Conservation (phyloP, 2,888 invertebrate genomes). For the Orthosia gothica region DNA sequence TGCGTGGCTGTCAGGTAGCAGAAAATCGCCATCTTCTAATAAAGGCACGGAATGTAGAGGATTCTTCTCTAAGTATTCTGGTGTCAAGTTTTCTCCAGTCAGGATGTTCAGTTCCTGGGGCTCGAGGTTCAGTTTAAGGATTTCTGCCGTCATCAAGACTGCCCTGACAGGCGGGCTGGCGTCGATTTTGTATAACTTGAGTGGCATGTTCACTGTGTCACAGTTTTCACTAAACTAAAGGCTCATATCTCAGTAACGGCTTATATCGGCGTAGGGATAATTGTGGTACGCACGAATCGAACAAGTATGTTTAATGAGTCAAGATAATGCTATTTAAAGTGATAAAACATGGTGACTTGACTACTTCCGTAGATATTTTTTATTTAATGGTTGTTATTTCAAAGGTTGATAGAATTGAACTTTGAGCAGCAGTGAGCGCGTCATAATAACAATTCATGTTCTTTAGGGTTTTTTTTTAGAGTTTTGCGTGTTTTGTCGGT, state of each 20-base stretch:
- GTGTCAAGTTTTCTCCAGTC: conserved; percentile 63
- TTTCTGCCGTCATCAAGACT: conserved; percentile 71
- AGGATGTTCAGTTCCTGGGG: conserved; percentile 64
- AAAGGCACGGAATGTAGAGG: conserved; percentile 75
- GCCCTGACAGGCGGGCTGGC: conserved; percentile 74
- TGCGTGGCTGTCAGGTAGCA: conserved; percentile 76
- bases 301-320: background rate
- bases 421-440: background rate
- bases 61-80: conserved; percentile 75
- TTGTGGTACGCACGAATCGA: background rate
- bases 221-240: conserved; percentile 5
- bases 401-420: background rate
- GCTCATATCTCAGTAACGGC: background rate
- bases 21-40: conserved; percentile 77
- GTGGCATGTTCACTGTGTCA: conserved; percentile 66
- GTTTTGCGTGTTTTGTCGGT: background rate
- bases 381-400: background rate
- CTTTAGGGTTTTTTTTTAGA: too few species aligned
- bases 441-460: background rate
- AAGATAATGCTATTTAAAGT: background rate
- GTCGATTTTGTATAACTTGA: conserved; percentile 70
- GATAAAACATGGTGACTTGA: background rate
- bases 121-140: conserved; percentile 71
- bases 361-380: background rate
- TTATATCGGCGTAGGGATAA: conserved; percentile 31